Conservation (phyloP, 2,888 invertebrate species). For the Nasonia oneida region DNA sequence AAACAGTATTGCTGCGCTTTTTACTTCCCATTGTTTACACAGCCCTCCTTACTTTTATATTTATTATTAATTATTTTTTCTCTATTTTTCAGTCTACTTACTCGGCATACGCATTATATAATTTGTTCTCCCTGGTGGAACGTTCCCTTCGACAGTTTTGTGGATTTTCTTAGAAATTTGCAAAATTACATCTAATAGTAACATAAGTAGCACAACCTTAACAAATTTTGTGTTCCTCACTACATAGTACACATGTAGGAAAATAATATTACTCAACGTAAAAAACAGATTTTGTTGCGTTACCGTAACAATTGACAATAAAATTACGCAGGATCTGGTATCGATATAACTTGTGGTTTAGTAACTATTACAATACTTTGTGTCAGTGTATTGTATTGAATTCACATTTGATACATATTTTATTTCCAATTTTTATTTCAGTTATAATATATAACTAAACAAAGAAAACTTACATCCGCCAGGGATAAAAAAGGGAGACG, state of each 20-base stretch:
- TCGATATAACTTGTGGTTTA: neutral
- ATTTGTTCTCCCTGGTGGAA: slow-evolving; percentile 54
- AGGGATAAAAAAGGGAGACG: slow-evolving; percentile 53
- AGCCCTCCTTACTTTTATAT: slow-evolving; percentile 71
- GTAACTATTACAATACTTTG: slow-evolving; percentile 41
- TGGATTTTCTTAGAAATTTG: slow-evolving; percentile 50
- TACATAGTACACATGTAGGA: neutral
- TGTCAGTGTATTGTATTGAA: neutral
- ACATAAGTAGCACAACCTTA: slow-evolving; percentile 21
- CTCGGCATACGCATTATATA: slow-evolving; percentile 55
- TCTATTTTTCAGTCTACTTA: slow-evolving; percentile 62
- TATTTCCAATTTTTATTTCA: neutral
- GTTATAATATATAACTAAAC: slow-evolving; percentile 15
- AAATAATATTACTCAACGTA: neutral
- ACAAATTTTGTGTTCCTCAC: slow-evolving; percentile 38
- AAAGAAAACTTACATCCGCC: slow-evolving; percentile 36
- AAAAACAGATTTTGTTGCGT: neutral
- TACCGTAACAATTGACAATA: neutral
- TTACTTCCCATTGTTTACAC: slow-evolving; percentile 76
- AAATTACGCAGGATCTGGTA: neutral
- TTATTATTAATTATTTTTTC: slow-evolving; percentile 56
- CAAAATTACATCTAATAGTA: slow-evolving; percentile 56
- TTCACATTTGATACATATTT: neutral
- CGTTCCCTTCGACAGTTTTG: slow-evolving; percentile 25
- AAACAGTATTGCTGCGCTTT: slow-evolving; percentile 77